Evolutionary conservation across 2,888 invertebrate genomes (phyloP), one percentile per base, ranked within the genome.

Genomic region (Drosophila anomelani): DNA sequence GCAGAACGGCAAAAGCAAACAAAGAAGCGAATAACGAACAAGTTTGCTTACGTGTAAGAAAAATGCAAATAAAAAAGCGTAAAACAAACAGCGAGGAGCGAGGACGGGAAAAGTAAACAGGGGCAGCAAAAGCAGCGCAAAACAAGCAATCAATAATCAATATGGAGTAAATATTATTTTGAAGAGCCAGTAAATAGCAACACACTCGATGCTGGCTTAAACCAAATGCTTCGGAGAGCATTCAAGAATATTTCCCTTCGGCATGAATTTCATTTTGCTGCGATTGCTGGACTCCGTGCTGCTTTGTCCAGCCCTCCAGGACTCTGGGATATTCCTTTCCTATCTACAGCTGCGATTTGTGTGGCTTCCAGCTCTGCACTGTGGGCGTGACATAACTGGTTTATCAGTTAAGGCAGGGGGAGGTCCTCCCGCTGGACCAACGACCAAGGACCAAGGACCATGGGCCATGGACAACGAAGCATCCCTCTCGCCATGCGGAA

Each of bases 141-240:
- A 56, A 56, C 41, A 68, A 67, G 39, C 68, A 56, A 69, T 68
- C 68, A 68, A 68, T 68, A 68, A 56, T 68, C 68, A 68, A 68
- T 69, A 68, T 32, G 47, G 15, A 69, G 70, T 56, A 68, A 68
- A 68, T 68, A 68, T 49, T 57, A 57, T 56, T 46, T 68, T 34
- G 56, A 41, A 68, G 20, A 29, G 49, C 36, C 68, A 29, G 68
- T 49, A 49, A 69, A 56, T 49, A 56, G 64, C 43, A 29, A 38
- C 36, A 17, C 66, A 23, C 64, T 51, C 36, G 36, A 26, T 26
- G 47, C 26, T 54, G 67, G 61, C 72, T 78, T 76, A 69, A 83
- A 83, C 78, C 80, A 76, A 68, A 54, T 68, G 74, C 39, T 34
- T 20, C 51, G 36, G 55, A 56, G 34, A 15, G 36, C 51, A 70